phyloP scores from a whole-genome alignment of 1,140 invertebrate genomes.

The Trichonephila inaurata region DNA sequence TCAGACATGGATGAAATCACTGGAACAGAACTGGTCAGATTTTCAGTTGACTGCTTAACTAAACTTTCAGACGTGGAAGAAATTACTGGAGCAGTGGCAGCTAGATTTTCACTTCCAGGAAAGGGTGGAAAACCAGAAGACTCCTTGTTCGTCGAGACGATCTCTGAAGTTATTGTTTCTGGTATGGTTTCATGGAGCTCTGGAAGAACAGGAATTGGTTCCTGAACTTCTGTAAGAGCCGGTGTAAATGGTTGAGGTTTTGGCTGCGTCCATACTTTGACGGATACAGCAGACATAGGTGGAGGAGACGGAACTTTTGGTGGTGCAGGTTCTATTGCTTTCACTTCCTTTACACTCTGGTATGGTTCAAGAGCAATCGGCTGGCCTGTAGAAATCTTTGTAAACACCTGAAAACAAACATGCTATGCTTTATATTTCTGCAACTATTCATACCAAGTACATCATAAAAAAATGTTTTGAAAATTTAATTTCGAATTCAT shows the following conservation, averaged over 20 bases:
- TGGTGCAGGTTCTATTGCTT: slow-evolving; percentile 38
- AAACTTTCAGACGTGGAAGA: slow-evolving; percentile 5
- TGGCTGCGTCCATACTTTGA: slow-evolving; percentile 65
- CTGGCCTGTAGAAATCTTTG: slow-evolving; percentile 45
- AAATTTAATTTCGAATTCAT: too few species aligned
- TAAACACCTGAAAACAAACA: slow-evolving; percentile 47
- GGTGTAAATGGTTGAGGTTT: slow-evolving; percentile 52
- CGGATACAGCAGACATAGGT: slow-evolving; percentile 53
- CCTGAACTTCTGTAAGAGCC: slow-evolving; percentile 48
- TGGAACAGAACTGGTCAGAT: neutral
- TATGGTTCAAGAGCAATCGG: slow-evolving; percentile 12
- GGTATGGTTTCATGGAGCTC: neutral
- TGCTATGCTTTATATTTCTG: too few species aligned
- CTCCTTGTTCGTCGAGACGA: neutral
- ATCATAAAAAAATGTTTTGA: too few species aligned
- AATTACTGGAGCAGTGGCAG: neutral
- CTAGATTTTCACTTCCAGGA: neutral
- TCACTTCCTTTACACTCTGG: neutral
- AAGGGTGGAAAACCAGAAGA: neutral
- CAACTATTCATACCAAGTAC: too few species aligned
- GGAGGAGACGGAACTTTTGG: slow-evolving; percentile 35
- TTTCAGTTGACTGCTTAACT: neutral
- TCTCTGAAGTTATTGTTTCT: neutral
- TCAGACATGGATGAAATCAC: slow-evolving; percentile 43
- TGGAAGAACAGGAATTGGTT: slow-evolving; percentile 48